Conservation (phyloP, 2,797 vertebrate species). For the Knipowitschia caucasica region DNA sequence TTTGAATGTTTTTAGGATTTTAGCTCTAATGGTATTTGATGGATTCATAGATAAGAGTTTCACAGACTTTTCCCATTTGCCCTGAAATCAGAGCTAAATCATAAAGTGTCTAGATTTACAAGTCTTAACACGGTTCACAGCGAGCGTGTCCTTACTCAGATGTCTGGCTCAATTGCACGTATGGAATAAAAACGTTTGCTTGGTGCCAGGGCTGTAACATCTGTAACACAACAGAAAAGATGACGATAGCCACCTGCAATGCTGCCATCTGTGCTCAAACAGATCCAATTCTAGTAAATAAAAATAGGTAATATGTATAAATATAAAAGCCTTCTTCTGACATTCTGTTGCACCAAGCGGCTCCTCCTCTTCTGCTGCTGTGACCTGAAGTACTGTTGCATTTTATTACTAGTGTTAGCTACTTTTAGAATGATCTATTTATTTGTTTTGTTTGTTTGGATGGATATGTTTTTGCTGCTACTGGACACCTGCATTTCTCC, state of each 20-base stretch:
- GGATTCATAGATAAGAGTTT: conserved; percentile 46
- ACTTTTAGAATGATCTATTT: no score
- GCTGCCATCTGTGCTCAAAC: neutral
- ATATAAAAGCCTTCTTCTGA: no score
- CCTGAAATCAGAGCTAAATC: conserved; percentile 37
- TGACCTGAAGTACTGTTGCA: no score
- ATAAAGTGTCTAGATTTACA: conserved; percentile 55
- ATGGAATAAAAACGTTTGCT: conserved; percentile 56
- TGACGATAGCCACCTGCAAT: neutral
- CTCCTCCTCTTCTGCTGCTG: no score
- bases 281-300: no score
- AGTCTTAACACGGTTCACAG: conserved; percentile 63
- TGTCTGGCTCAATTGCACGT: conserved; percentile 53
- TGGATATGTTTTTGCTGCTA: no score
- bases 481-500: no score
- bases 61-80: conserved; percentile 29
- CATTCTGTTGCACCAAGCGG: no score
- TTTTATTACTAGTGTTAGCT: no score
- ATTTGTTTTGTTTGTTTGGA: no score
- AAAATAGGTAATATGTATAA: no score
- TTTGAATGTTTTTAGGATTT: conserved; percentile 19
- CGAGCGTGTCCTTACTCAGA: conserved; percentile 62
- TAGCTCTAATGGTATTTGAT: conserved; percentile 25
- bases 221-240: neutral
- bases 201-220: conserved; percentile 17